Conservation (phyloP, 2,113 vertebrate species). For the Cyanoramphus novaezelandiae region DNA sequence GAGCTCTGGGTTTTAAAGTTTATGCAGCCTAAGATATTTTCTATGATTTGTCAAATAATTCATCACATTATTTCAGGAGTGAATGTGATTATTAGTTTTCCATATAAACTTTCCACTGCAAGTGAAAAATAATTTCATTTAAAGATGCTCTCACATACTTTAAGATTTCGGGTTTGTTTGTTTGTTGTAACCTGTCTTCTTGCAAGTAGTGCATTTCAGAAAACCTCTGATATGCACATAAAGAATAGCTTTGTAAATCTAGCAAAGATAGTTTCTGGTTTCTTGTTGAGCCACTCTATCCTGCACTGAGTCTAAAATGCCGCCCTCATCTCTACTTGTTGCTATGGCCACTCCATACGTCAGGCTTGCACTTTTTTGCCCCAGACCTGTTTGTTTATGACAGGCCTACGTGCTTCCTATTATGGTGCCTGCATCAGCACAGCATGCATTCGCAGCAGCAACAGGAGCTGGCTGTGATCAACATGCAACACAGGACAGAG, state of each 20-base stretch:
- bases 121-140: not conserved
- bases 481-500: constrained; percentile 26
- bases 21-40: not conserved
- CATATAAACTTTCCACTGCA: not conserved
- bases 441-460: not conserved
- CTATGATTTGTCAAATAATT: not conserved
- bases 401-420: constrained; percentile 57
- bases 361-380: constrained; percentile 11
- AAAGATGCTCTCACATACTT: not conserved
- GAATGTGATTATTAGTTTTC: not conserved
- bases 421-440: constrained; percentile 38
- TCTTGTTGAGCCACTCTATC: constrained; percentile 1
- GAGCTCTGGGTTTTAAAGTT: not conserved
- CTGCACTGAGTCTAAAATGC: constrained; percentile 25
- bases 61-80: not conserved
- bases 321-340: constrained; percentile 54
- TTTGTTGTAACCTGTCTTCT: constrained; percentile 8
- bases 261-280: not conserved
- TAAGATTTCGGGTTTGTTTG: not conserved
- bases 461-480: not conserved
- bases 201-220: not conserved
- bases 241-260: not conserved
- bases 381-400: constrained; percentile 29
- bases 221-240: not conserved
- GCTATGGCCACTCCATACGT: constrained; percentile 53